Base-by-base conservation (phyloP, 2,113 vertebrate species). In the Rhinogobius similis region DNA sequence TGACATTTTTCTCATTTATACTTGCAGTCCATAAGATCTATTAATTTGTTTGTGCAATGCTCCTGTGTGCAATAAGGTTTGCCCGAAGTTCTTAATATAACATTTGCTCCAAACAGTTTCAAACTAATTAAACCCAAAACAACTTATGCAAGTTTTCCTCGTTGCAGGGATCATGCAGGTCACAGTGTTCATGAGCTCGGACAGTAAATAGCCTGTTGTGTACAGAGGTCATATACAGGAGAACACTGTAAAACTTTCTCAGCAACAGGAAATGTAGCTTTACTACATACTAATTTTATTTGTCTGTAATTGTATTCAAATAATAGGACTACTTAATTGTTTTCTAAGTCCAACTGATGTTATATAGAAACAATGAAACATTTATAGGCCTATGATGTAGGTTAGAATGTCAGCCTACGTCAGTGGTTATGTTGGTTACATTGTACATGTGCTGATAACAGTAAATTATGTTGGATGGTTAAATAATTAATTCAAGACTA, bases 191-290 rank as follows among this genome's bases (percentile, higher is more conserved):
- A 74, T 77, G 18, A 21, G 38, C 53, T 68, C 46, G 43, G 24
- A 72, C 9, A 62, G 65, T 55, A 61, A 52, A 63, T 61, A 39
- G 36, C 46, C 58, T 71, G 29, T 24, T 46, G 41, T 53, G 16
- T 14, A 70, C 27, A 58, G 23, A 55, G 26, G 52, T 26, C 26
- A n/a, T n/a, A n/a, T n/a, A n/a, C n/a, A 29, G 26, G 26, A 27
- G 26, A 26, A 29, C 52, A 36, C 32, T 5, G 32, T 36, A n/a
- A n/a, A n/a, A n/a, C n/a, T 36, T 7, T 36, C 32, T 7, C 16
- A 55, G 10, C 53, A 56, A 56, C 53, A 56, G 13, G 4, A 14
- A 56, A 56, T 14, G 24, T 55, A 55, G 23, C 39, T 41, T 41
- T 41, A 41, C 1, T 10, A 12, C 39, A 2, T 10, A 13, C 32